phyloP scores from a whole-genome alignment of 2,888 invertebrate species.

The Chloroclysta siterata region DNA sequence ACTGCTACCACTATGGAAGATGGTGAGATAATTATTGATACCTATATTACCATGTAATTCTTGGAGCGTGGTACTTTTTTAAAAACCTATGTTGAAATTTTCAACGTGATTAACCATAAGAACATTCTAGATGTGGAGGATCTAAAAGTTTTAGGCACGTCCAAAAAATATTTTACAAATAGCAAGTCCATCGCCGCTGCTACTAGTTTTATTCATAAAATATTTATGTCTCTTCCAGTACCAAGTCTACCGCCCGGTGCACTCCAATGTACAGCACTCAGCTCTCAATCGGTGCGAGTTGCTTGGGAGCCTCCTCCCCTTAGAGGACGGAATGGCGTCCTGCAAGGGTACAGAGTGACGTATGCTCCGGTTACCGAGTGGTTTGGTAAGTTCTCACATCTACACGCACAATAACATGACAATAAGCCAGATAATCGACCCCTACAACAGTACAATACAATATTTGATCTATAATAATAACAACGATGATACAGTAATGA shows the following conservation, averaged over 20 bases:
- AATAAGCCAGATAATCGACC: no score
- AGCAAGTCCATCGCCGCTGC: no score
- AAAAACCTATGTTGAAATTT: no score
- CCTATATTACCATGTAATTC: background rate
- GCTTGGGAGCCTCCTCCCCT: slow-evolving; percentile 93
- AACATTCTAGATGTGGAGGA: no score
- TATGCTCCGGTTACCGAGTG: slow-evolving; percentile 92
- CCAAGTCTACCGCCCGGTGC: slow-evolving; percentile 94
- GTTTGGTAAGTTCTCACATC: slow-evolving; percentile 86
- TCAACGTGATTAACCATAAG: no score
- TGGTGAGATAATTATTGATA: slow-evolving; percentile 76
- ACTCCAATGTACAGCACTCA: slow-evolving; percentile 91
- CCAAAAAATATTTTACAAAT: no score
- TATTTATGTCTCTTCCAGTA: slow-evolving; percentile 78
- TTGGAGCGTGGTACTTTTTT: no score
- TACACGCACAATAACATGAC: no score
- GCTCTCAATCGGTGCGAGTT: slow-evolving; percentile 93
- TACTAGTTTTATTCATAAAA: background rate
- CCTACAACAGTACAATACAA: no score
- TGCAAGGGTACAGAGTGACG: slow-evolving; percentile 94
- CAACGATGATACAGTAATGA: no score
- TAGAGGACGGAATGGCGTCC: slow-evolving; percentile 92
- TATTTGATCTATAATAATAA: no score
- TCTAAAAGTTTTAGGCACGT: no score
- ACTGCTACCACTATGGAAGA: slow-evolving; percentile 93